Base-by-base conservation (phyloP, 2,797 vertebrate genomes). In the Sandelia bainsii region DNA sequence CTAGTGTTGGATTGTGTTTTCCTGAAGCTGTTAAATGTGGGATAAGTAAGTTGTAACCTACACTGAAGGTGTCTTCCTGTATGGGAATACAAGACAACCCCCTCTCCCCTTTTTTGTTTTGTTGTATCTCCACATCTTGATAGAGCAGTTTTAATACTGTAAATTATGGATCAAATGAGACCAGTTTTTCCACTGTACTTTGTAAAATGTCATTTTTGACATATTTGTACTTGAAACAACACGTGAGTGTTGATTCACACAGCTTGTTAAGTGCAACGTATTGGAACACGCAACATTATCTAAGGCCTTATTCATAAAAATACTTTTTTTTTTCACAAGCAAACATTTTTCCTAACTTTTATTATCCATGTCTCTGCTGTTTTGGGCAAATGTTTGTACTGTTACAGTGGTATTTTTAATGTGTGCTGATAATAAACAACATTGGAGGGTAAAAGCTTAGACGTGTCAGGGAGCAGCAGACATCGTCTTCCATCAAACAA, bases 281-380 rank as follows among this genome's bases (percentile, higher is more conserved):
- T 25, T 57, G 20, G 50, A 52, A 34, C n/a, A 32, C 32, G 20
- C 37, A 61, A 53, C 61, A 81, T 76, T 65, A 79, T 87, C 68
- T 51, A 90, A 73, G 89, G 91, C 89, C 91, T 91, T 92, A 91
- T 75, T 85, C 83, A 62, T 50, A 51, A 58, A 42, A n/a, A 17
- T 5, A 8, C 9, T 14, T 48, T 9, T 39, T 57, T 51, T n/a
- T 75, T 46, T 52, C 59, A 59, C 46, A 45, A 56, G 48, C 5
- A 62, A 50, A 59, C 32, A 3, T 61, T 71, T 71, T 78, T 50
- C n/a, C 22, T 13, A 22, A 37, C 13, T 53, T 65, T 58, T 23
- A 65, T 49, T 32, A 67, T 62, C 63, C 78, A 65, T 48, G 42
- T 79, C 66, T 62, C 66, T 83, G 72, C 73, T 84, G 77, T 86